Base-by-base conservation (phyloP, 2,888 invertebrate species). In the Nemotelus nigrinus region DNA sequence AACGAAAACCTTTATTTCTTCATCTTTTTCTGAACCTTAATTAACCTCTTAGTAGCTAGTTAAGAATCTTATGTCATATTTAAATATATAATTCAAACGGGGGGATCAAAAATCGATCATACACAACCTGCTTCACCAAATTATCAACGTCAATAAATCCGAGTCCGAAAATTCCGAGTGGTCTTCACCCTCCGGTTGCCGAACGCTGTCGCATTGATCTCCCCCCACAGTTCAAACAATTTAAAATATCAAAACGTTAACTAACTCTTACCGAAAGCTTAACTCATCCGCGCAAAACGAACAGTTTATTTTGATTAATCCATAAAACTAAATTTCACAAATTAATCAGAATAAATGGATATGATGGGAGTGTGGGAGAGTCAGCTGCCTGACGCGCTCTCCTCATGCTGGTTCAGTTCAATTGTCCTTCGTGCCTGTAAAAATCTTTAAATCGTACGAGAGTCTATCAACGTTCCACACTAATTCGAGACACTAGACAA, bases 301-400 rank as follows among this genome's bases (percentile, higher is more conserved):
- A 8, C 25, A 25, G 25, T 58, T 65, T 67, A 67, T 63, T 77
- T 78, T 79, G 78, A 79, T 79, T 78, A 79, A 79, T 67, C 78
- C 60, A 78, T 79, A 79, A 79, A 79, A 39, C 63, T 39, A 74
- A 63, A 25, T 25, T 74, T 77, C 78, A 78, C 72, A 79, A 79
- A 79, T 79, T 79, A 79, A 79, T 77, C 79, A 78, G 76, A 79
- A 76, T 70, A 47, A 58, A 58, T 44, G 50, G 25, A 25, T 25
- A 25, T 25, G 60, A n/a, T 63, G 3, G 10, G 50, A 45, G 63
- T 25, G 41, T 3, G 63, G 57, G 1, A 57, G 57, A 39, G 44
- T 6, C 2, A 39, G 58, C n/a, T 58, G 58, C 10, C 44, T 5
- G 39, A 4, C 7, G 39, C 10, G 3, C 44, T 64, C 25, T 64